Base-by-base conservation (phyloP, 2,797 vertebrate species). In the Pseudochromis fuscus region DNA sequence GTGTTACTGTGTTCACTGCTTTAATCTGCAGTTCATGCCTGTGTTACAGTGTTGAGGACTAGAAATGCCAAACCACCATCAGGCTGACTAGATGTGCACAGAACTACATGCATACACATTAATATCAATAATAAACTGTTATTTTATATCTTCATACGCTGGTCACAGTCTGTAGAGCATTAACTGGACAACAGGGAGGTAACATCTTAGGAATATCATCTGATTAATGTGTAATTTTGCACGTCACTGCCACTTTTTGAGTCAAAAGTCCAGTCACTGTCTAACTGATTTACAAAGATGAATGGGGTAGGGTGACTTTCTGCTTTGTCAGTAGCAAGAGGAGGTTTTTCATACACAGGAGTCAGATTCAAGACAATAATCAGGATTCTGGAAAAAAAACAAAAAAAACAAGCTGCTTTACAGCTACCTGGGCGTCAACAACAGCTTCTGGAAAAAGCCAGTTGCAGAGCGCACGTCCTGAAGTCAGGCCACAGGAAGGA, bases 231-330 rank as follows among this genome's bases (percentile, higher is more conserved):
- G 13, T 23, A 33, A 25, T 40, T 50, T 18, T 60, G 40, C 37
- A 24, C 3, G 0, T 61, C 48, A 60, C 24, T 70, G 42, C 23
- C 49, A 33, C 38, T 75, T 44, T 23, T 13, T 28, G 19, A 8
- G 18, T 56, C 35, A 73, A 11, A 46, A 51, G 48, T 72, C 58
- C 27, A 78, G 48, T 69, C 67, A 61, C 42, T 69, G 33, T 53
- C 46, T 23, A 63, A 75, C 40, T 31, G 25, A 31, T 37, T 48
- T 15, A 28, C 25, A 35, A 23, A 42, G 37, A 74, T 16, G 31
- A 44, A 46, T 30, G 46, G 8, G 21, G 16, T 10, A 3, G 30
- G 58, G 58, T 51, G 7, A 7, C 16, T n/a, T 55, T 49, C 23
- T 38, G 15, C 31, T 40, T 19, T 27, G 28, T 12, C 46, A 46